Conservation (phyloP, 2,888 invertebrate genomes). For the Leptothorax acervorum region DNA sequence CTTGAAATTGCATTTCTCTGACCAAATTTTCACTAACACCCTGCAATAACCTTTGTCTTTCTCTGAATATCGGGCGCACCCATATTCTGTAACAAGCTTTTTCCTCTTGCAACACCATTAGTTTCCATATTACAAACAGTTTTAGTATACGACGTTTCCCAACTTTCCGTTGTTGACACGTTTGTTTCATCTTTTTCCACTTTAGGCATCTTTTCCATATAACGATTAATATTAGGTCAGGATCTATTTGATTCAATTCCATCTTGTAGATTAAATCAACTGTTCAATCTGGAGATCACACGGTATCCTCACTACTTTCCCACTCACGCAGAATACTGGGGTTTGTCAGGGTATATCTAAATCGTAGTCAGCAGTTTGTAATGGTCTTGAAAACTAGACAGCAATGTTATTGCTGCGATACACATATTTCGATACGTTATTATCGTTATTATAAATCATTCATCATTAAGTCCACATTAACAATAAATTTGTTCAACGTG, state of each 20-base stretch:
- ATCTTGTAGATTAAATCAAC: no score
- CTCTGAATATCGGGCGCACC: background rate
- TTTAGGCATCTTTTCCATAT: background rate
- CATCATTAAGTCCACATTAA: no score
- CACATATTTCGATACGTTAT: no score
- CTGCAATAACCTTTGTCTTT: background rate
- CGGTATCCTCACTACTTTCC: no score
- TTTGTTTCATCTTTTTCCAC: background rate
- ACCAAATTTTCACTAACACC: constrained; percentile 3
- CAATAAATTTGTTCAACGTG: no score
- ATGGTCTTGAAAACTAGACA: no score
- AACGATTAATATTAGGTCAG: background rate
- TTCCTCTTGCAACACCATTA: background rate
- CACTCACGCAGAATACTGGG: no score
- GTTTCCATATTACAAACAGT: constrained; percentile 8
- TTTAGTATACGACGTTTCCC: background rate
- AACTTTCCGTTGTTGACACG: background rate
- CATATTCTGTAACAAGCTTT: background rate
- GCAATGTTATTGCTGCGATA: no score
- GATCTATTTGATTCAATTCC: background rate
- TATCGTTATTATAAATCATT: no score
- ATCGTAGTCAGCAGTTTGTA: no score
- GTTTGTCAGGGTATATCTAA: no score
- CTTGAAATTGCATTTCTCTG: background rate
- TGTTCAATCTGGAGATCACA: no score